Base-by-base conservation (phyloP, 2,888 invertebrate species). In the Ligdia adustata region DNA sequence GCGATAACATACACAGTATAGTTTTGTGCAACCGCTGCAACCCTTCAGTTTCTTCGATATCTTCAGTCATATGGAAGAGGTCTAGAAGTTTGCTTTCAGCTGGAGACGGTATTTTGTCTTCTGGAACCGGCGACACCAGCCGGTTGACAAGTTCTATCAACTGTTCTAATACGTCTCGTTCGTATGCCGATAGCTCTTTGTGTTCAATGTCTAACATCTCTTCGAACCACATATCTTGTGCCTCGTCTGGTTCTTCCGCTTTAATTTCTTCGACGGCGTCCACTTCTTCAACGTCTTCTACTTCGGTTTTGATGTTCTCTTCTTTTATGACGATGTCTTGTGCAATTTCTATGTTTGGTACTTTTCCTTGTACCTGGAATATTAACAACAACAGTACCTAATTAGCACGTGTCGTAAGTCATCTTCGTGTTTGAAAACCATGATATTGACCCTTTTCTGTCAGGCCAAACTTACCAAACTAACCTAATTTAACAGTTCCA, bases 191-290 rank as follows among this genome's bases (percentile, higher is more conserved):
- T 2, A 46, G 16, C 3, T 12, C 15, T 1, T 9, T 9, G 0
- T 29, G 20, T 28, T 46, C 46, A 3, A 46, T 9, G 13, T 46
- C 46, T 11, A 46, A 12, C 40, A 46, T 39, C 7, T 39, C 45
- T 34, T 45, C 39, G 11, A 33, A 34, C 9, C 9, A 32, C 31
- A 11, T 7, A 5, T 39, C 39, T 18, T 6, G 32, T 1, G 33
- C n/a, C 0, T 37, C 18, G 3, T 11, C 26, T 5, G 11, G 6
- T 3, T 7, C 4, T 15, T 20, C 15, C 14, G 9, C 26, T 7
- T 1, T 24, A 5, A 13, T n/a, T 24, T 26, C 16, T 26, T 27
- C 7, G n/a, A 11, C 13, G 7, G 14, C 9, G 9, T 32, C 32
- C 13, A n/a, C 7, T 13, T 20, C 16, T 14, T 14, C 9, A 9